phyloP scores from a whole-genome alignment of 2,113 vertebrate species.

The Steatornis caripensis region DNA sequence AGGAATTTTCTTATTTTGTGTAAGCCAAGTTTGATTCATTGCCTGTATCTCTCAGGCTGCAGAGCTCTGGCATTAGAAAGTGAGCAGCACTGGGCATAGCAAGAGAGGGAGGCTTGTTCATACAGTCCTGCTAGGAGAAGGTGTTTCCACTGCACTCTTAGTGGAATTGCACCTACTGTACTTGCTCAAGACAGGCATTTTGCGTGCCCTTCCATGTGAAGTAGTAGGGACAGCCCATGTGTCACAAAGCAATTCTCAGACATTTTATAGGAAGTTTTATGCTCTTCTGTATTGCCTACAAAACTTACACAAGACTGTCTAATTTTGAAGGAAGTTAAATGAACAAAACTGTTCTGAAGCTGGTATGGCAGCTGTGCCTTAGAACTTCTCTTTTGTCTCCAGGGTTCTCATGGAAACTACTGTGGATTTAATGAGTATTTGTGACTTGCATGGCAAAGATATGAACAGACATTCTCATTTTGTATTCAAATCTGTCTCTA shows the following conservation, averaged over 20 bases:
- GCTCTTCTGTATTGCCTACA: not conserved
- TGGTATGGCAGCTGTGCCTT: not conserved
- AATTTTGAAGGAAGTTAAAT: conserved; percentile 6
- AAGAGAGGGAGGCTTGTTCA: not conserved
- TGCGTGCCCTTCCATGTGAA: not conserved
- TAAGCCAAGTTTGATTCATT: not conserved
- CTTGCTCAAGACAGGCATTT: not conserved
- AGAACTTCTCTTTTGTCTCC: not conserved
- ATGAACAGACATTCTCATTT: not conserved
- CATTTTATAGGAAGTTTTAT: not conserved
- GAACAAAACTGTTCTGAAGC: not conserved
- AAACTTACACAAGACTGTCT: not conserved
- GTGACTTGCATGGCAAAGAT: not conserved
- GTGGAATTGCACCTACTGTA: not conserved
- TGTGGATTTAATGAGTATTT: conserved; percentile 10
- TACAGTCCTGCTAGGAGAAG: not conserved
- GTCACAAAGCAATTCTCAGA: not conserved
- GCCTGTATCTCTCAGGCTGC: not conserved
- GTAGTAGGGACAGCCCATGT: not conserved
- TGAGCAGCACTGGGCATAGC: not conserved
- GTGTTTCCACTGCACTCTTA: not conserved
- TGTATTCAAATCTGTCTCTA: not conserved
- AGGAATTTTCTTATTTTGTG: not conserved
- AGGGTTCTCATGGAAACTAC: not conserved
- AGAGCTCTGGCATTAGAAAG: not conserved